Conservation (phyloP, 2,113 vertebrate species). For the Antechinus stuartii region DNA sequence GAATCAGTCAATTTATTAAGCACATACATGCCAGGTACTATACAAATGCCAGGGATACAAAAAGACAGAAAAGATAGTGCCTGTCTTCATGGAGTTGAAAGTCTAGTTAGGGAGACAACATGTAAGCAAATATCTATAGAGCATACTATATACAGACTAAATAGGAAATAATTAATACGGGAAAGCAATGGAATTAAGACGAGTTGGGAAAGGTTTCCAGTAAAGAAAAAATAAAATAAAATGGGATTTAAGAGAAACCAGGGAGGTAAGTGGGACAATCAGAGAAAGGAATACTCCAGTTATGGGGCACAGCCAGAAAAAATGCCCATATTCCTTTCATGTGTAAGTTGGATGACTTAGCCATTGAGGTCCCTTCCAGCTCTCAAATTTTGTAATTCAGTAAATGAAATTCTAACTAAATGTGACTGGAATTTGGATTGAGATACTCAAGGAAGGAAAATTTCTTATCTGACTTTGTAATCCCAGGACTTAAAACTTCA, state of each 20-base stretch:
- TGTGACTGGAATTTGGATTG: neutral
- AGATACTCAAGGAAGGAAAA: neutral
- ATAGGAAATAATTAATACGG: too few species aligned
- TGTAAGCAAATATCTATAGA: too few species aligned
- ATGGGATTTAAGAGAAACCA: neutral
- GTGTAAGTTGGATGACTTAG: neutral
- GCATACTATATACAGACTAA: too few species aligned
- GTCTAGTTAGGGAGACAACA: too few species aligned
- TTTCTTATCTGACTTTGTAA: neutral
- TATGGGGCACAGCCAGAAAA: neutral
- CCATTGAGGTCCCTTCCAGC: neutral
- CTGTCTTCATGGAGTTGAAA: too few species aligned
- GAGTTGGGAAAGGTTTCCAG: too few species aligned
- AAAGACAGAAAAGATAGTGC: too few species aligned
- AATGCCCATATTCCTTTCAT: neutral
- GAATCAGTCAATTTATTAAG: too few species aligned
- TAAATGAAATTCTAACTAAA: neutral
- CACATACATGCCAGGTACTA: too few species aligned
- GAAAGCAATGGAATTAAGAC: too few species aligned
- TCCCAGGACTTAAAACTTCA: neutral
- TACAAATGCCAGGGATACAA: too few species aligned
- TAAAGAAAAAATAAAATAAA: too few species aligned
- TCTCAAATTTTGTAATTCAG: neutral
- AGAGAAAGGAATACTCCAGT: neutral
- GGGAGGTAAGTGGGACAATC: neutral